Base-by-base conservation (phyloP, 1,140 invertebrate species). In the Aporrectodea caliginosa region DNA sequence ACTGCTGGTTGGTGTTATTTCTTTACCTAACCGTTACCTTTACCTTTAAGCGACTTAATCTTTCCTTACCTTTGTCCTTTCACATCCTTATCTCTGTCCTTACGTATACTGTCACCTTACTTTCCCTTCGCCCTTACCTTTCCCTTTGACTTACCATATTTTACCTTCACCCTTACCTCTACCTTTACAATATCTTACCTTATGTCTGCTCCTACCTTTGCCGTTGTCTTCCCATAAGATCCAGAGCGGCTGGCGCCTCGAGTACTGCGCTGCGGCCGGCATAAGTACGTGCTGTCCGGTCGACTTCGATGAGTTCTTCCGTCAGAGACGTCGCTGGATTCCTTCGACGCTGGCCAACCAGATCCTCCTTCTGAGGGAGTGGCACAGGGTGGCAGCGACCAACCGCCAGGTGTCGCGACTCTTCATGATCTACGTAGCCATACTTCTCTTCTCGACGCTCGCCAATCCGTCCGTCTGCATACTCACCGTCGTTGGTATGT, bases 321-420 rank as follows among this genome's bases (percentile, higher is more conserved):
- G 91, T 81, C 91, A 92, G 83, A 82, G 91, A 22, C 83, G 91
- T 34, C 84, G 91, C 2, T 92, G 91, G 91, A 90, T 92, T 35
- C 91, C 91, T 1, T 92, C 91, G 16, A 92, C 92, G 0, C 87
- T 92, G 83, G 91, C 91, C 68, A 92, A 92, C 82, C 90, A 92
- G 16, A 88, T 92, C 82, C 90, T 92, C 80, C 82, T 92, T 1
- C 83, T 92, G 1, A 85, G 86, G 33, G 90, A 91, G 81, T 90
- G 90, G 78, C 87, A 88, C 74, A 85, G 85, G 80, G 88, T 91
- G 1, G 84, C 90, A 6, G 84, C 85, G 73, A 85, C 90, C 35
- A 92, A 92, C 83, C 88, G 91, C 34, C 88, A 90, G 70, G 82
- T 87, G 0, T 84, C 85, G 0, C 76, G 84, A 31, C 69, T 86